Evolutionary conservation across 1,140 invertebrate genomes (phyloP), one percentile per base, ranked within the genome.

Genomic region (Drosophila erecta): DNA sequence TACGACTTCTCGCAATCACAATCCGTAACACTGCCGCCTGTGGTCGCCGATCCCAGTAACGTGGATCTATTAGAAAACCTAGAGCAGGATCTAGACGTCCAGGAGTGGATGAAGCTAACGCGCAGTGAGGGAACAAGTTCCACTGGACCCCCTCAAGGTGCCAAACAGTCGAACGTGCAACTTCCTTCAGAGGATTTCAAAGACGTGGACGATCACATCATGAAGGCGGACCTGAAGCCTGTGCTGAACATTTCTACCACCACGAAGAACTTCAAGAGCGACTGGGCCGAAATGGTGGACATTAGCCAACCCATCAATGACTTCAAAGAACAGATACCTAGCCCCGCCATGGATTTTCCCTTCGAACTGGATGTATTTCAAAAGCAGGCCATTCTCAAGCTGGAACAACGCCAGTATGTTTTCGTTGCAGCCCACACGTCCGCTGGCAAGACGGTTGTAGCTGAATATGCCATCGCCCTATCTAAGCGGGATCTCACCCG

Each of bases 351-450:
- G 77, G 95, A 94, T 90, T 99, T 96, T 93, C 95, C 95, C 27
- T 99, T 99, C 94, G 97, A 99, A 92, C 93, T 99, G 76, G 99
- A 99, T 93, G 97, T 95, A 7, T 99, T 99, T 91, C 99, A 99
- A 92, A 99, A 99, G 93, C 94, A 97, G 94, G 98, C 99, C 7
- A 98, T 99, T 78, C 92, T 99, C 10, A 97, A 97, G 92, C 93
- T 99, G 40, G 98, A 99, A 93, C 95, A 98, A 83, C 96, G 97
- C 46, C 95, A 98, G 75, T 98, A 98, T 93, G 98, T 99, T 2
- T 99, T 99, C 93, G 98, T 99, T 1, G 97, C 99, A 8, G 99
- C 99, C 12, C 99, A 99, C 92, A 99, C 99, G 0, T 99, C 98
- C 0, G 99, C 99, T 4, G 99, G 99, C 15, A 99, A 99, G 94